Percentiles rank a stretch among this genome's conserved stretches.
Conservation (phyloP, 1,140 invertebrate genomes). For the Leguminivora glycinivorella region DNA sequence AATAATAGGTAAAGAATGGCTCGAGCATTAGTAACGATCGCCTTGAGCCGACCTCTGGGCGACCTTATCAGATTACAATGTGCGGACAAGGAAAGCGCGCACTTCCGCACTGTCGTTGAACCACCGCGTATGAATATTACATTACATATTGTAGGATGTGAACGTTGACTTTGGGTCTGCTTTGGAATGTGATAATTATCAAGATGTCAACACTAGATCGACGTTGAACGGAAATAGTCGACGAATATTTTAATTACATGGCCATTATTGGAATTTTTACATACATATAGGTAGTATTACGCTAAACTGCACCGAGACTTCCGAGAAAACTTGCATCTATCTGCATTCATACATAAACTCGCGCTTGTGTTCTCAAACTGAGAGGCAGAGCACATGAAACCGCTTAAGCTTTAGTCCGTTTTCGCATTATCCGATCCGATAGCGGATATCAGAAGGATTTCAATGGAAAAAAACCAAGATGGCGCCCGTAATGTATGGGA, state of each 20-base stretch:
- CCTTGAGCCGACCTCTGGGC: slow-evolving; percentile 47
- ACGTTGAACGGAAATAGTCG: not conserved
- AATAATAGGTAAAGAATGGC: slow-evolving; percentile 16
- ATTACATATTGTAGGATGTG: not conserved
- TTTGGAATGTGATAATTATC: not conserved
- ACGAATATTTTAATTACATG: not conserved
- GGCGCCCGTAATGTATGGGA: too few relatives aligned
- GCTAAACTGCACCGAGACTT: too few relatives aligned
- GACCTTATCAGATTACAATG: slow-evolving; percentile 46
- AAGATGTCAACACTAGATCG: not conserved
- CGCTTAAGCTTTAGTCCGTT: too few relatives aligned
- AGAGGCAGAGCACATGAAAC: too few relatives aligned
- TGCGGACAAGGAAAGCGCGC: slow-evolving; percentile 50
- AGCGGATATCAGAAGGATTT: too few relatives aligned
- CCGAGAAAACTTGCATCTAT: too few relatives aligned
- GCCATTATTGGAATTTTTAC: not conserved
- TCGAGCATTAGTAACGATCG: slow-evolving; percentile 33
- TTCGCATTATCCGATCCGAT: too few relatives aligned
- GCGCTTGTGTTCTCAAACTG: too few relatives aligned
- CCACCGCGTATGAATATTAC: not conserved
- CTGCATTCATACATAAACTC: too few relatives aligned
- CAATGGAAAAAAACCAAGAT: too few relatives aligned
- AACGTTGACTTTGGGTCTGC: not conserved
- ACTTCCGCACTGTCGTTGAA: slow-evolving; percentile 41
- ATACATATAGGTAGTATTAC: too few relatives aligned